Evolutionary conservation across 2,797 vertebrate species (phyloP).

Genomic region (Aulostomus chinensis): DNA sequence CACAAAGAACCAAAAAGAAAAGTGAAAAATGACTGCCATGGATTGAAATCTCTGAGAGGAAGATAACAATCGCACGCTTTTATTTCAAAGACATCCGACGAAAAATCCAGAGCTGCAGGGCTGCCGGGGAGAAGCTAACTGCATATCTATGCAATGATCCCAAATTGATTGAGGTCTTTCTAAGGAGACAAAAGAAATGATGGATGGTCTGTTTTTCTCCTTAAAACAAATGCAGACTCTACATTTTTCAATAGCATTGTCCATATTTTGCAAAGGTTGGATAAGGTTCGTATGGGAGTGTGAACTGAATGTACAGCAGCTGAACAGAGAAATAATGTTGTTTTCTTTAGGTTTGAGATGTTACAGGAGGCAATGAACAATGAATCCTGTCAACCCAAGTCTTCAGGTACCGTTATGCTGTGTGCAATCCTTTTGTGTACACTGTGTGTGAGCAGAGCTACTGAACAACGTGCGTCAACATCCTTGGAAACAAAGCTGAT

Average conservation of each 20-base stretch:
- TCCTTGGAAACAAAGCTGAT: no score
- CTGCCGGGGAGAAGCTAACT: conserved; percentile 51
- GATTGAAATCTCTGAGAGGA: conserved; percentile 46
- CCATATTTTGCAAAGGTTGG: conserved; percentile 25
- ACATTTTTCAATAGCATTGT: conserved; percentile 67
- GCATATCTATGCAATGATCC: conserved; percentile 73
- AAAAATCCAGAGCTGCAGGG: conserved; percentile 51
- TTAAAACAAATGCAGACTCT: conserved; percentile 61
- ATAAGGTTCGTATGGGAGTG: conserved; percentile 32
- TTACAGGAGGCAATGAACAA: conserved; percentile 23
- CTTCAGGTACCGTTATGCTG: neutral
- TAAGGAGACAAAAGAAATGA: conserved; percentile 72
- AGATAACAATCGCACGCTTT: conserved; percentile 64
- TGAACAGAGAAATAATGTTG: conserved; percentile 32
- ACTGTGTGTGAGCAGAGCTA: no score
- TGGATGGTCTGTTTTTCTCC: conserved; percentile 58
- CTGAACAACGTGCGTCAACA: no score
- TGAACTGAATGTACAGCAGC: conserved; percentile 41
- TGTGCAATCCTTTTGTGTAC: no score
- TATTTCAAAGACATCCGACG: conserved; percentile 58
- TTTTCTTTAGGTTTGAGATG: conserved; percentile 19
- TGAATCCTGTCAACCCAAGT: conserved; percentile 15
- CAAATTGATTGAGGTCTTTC: conserved; percentile 70
- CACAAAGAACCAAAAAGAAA: conserved; percentile 43
- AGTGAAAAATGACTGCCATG: conserved; percentile 47